These are phyloP conservation scores for Oxystoma pomonae DNA, from an alignment of 2,888 invertebrate genomes.

Conservation along the genomic window DNA sequence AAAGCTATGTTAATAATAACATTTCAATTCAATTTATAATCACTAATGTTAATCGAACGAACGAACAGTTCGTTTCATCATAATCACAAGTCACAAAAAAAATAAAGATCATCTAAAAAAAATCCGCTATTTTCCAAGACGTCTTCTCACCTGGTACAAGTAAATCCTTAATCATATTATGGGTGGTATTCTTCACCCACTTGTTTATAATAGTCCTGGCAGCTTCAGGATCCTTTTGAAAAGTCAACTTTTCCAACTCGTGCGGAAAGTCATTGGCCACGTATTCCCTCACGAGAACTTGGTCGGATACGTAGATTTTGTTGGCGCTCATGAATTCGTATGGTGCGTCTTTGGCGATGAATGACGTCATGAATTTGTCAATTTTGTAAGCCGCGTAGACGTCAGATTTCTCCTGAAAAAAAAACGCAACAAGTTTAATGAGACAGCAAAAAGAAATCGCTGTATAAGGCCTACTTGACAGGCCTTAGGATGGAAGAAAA, in stretches of 20 bases:
- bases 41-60: too few relatives aligned
- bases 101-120: too few relatives aligned
- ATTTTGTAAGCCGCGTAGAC: slow-evolving; percentile 68
- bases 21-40: too few relatives aligned
- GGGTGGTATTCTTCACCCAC: slow-evolving; percentile 71
- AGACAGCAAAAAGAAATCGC: too few relatives aligned
- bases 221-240: slow-evolving; percentile 56
- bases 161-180: slow-evolving; percentile 71
- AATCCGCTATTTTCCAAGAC: too few relatives aligned
- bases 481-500: too few relatives aligned
- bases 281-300: slow-evolving; percentile 60
- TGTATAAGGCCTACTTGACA: too few relatives aligned
- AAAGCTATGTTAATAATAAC: too few relatives aligned
- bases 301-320: slow-evolving; percentile 65
- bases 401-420: slow-evolving; percentile 61
- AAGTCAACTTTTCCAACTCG: slow-evolving; percentile 62
- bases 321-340: slow-evolving; percentile 76
- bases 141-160: slow-evolving; percentile 61
- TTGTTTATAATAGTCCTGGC: slow-evolving; percentile 64
- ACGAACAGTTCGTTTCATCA: too few relatives aligned
- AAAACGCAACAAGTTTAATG: too few relatives aligned
- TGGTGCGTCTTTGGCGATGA: slow-evolving; percentile 53
- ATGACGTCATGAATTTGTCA: slow-evolving; percentile 55
- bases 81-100: too few relatives aligned
- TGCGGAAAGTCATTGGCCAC: slow-evolving; percentile 61